Evolutionary conservation across 2,888 invertebrate species (phyloP), one percentile per base, ranked within the genome.

Genomic region (Drosophila koepferae): DNA sequence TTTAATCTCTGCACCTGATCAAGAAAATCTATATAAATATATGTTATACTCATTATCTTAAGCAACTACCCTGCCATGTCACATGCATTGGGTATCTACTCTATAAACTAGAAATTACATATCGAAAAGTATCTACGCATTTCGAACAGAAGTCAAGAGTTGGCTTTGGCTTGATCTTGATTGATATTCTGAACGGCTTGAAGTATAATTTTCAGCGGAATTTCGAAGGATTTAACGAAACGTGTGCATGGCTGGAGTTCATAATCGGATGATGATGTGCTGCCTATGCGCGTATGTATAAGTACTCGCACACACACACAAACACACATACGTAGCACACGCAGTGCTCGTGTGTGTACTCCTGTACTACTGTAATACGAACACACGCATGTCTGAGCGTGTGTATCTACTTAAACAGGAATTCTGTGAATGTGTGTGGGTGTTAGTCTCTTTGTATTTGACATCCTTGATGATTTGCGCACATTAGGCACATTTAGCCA

Each of bases 401-500:
- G 48, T 72, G 62, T 51, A 18, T 23, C 36, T 48, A 40, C 36
- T 38, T 46, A 46, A n/a, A n/a, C 41, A 10, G 23, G 31, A 40
- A 3, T 8, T 38, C 36, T 53, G 8, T 20, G 3, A 12, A 3
- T 36, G 18, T 4, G 20, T 23, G 48, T 28, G 48, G 38, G 28
- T 28, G 59, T 40, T n/a, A 14, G 61, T 31, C 46, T 51, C 20
- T 56, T 60, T 72, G 63, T 62, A 40, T 62, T 78, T 73, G 67
- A 76, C 63, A 59, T 63, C 56, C 73, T 79, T 64, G 74, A 62
- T 74, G 75, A 77, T 74, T 65, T 77, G 71, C 61, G 58, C 66
- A 77, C 66, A 72, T 65, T 65, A 61, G 72, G 54, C 64, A 60
- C 56, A 72, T 63, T 44, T 55, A 64, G 59, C 34, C 46, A 14